Evolutionary conservation across 2,888 invertebrate species (phyloP).

Genomic region (Limnephilus lunatus): DNA sequence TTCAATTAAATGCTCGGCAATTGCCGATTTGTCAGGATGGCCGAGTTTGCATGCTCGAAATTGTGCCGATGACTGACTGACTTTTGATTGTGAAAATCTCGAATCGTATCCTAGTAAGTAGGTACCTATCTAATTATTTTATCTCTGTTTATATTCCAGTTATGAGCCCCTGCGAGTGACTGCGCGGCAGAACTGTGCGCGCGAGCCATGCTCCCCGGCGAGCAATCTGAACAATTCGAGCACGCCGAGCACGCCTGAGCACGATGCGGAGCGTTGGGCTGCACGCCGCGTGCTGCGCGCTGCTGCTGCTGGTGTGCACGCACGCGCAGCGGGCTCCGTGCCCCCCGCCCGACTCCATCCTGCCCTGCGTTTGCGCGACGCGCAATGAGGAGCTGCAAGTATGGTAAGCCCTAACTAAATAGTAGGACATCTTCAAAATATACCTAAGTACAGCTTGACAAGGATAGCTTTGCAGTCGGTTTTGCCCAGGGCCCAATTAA

Average conservation of each 20-base stretch:
- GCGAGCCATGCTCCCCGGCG: constrained; percentile 43
- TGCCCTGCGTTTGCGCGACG: constrained; percentile 89
- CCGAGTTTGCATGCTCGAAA: too few species aligned
- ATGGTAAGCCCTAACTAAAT: constrained; percentile 80
- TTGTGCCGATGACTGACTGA: too few species aligned
- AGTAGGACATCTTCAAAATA: too few species aligned
- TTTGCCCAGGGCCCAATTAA: too few species aligned
- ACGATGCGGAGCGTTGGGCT: constrained; percentile 39
- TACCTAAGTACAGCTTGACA: too few species aligned
- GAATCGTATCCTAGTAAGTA: not conserved
- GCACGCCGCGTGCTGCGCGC: constrained; percentile 30
- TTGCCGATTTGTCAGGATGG: too few species aligned
- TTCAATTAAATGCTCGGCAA: too few species aligned
- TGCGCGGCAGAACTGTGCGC: not conserved
- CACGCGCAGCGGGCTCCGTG: constrained; percentile 72
- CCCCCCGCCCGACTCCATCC: constrained; percentile 86
- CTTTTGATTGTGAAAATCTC: too few species aligned
- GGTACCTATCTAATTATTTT: constrained; percentile 15
- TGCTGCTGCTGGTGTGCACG: constrained; percentile 46
- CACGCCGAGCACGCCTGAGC: constrained; percentile 8
- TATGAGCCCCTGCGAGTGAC: constrained; percentile 39
- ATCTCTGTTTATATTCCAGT: constrained; percentile 23
- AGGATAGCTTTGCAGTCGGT: too few species aligned
- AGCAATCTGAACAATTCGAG: constrained; percentile 26
- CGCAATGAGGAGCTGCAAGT: constrained; percentile 89